These are phyloP conservation scores for Trochalopteron elliotii DNA, from an alignment of 2,113 vertebrate genomes.

Conservation along the genomic window DNA sequence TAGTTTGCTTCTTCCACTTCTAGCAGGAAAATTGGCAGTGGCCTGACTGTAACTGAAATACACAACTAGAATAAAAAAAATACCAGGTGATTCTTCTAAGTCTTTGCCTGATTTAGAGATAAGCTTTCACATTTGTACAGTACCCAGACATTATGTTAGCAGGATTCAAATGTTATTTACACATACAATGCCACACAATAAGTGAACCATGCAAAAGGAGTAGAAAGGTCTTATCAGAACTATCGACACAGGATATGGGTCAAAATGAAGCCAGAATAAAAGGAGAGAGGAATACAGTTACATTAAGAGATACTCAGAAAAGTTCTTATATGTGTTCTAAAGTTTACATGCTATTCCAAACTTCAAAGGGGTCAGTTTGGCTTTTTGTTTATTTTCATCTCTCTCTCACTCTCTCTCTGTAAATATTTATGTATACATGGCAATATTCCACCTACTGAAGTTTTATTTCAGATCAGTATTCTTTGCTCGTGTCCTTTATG, in stretches of 20 bases:
- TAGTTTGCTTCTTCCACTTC: neutral
- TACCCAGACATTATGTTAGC: neutral
- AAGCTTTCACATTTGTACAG: neutral
- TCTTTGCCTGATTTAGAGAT: neutral
- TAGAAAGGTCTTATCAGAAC: neutral
- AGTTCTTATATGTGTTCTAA: neutral
- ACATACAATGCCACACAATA: neutral
- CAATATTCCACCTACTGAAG: neutral
- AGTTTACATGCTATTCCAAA: neutral
- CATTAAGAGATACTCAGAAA: neutral
- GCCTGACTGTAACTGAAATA: neutral
- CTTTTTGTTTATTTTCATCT: neutral
- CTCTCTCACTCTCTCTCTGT: neutral
- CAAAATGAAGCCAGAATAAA: neutral
- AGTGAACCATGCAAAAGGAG: neutral
- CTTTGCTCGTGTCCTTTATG: neutral
- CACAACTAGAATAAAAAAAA: neutral
- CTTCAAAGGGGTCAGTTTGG: neutral
- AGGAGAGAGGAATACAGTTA: neutral
- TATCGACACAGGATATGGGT: neutral
- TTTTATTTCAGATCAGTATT: neutral
- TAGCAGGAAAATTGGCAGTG: neutral
- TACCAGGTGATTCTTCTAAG: neutral
- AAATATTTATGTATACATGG: neutral
- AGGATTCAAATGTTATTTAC: neutral